Evolutionary conservation across 1,140 invertebrate species (phyloP).

Genomic region (Sinella curviseta): DNA sequence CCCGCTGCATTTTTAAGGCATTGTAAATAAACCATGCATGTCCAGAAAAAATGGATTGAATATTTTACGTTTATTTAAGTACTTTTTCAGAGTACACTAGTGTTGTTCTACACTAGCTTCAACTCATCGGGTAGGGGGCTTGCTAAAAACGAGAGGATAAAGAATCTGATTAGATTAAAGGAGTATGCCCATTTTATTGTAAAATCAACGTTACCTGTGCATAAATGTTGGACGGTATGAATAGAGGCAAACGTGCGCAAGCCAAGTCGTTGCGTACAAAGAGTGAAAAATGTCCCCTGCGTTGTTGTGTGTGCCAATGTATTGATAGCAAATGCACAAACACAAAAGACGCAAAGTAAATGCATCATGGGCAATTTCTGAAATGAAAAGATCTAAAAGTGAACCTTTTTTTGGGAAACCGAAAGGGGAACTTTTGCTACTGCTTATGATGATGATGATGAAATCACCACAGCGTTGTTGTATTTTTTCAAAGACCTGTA

Average conservation of each 20-base stretch:
- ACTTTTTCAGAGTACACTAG: too few relatives aligned
- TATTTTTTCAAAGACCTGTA: neutral
- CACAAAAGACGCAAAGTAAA: neutral
- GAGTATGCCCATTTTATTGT: neutral
- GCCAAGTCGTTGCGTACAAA: neutral
- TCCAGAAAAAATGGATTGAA: neutral
- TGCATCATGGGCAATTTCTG: neutral
- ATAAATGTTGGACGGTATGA: neutral
- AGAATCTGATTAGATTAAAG: conserved; percentile 17
- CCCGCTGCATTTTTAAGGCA: neutral
- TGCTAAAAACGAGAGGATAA: neutral
- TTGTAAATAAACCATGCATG: neutral
- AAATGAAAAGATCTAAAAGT: neutral
- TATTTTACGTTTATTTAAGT: conserved; percentile 4
- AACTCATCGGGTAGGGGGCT: too few relatives aligned
- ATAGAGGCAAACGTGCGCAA: neutral
- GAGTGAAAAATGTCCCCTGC: neutral
- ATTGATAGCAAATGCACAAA: conserved; percentile 22
- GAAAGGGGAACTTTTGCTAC: neutral
- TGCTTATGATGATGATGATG: too few relatives aligned
- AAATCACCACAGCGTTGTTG: too few relatives aligned
- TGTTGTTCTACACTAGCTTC: too few relatives aligned
- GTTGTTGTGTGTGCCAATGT: conserved; percentile 8
- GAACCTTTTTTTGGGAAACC: too few relatives aligned
- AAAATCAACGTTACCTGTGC: neutral